phyloP scores from a whole-genome alignment of 2,888 invertebrate genomes.

The Zhuqinia jingwanae region DNA sequence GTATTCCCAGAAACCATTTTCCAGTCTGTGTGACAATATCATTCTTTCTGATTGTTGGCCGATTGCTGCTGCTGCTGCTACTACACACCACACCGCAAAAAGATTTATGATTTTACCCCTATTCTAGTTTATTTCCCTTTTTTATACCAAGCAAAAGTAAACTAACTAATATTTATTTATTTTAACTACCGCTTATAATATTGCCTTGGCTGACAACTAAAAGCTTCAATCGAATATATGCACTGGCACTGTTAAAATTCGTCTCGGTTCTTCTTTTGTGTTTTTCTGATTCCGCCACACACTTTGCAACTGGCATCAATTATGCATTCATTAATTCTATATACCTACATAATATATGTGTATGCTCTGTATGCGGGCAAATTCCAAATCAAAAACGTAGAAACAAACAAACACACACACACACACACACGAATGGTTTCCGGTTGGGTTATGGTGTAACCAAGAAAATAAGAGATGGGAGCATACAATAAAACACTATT shows the following conservation, averaged over 20 bases:
- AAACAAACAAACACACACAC: too few relatives aligned
- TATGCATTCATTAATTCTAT: conserved; percentile 72
- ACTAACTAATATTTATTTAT: not conserved
- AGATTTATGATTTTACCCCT: conserved; percentile 43
- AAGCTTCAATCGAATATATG: conserved; percentile 53
- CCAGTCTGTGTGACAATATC: too few relatives aligned
- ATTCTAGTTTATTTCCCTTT: too few relatives aligned
- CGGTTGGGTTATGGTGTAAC: conserved; percentile 51
- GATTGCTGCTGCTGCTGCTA: conserved; percentile 23
- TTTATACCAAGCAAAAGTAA: too few relatives aligned
- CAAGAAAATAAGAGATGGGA: conserved; percentile 30
- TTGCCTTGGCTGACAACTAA: conserved; percentile 31
- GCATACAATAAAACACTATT: too few relatives aligned
- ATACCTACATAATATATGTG: too few relatives aligned
- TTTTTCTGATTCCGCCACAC: not conserved
- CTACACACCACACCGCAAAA: too few relatives aligned
- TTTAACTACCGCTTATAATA: not conserved
- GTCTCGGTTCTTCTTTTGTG: not conserved
- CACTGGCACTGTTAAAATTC: conserved; percentile 25
- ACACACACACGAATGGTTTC: conserved; percentile 37
- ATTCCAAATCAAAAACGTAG: conserved; percentile 40
- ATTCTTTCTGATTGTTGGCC: conserved; percentile 42
- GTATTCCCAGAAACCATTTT: not conserved
- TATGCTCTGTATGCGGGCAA: conserved; percentile 46
- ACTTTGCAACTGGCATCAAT: conserved; percentile 63